Base-by-base conservation (phyloP, 2,797 vertebrate genomes). In the Pseudomugil gertrudae region DNA sequence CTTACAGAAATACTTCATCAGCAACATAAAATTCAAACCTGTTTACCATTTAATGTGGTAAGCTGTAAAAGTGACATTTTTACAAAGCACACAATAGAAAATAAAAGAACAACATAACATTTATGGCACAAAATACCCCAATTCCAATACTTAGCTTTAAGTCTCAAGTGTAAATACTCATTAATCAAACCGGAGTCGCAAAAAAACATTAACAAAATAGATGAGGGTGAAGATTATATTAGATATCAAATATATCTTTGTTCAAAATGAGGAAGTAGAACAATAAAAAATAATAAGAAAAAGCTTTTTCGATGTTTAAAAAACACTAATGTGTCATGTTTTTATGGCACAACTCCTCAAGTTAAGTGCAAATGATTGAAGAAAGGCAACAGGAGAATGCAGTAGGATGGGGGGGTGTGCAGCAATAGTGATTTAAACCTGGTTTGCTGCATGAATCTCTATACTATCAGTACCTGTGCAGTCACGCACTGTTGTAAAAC, bases 281-380 rank as follows among this genome's bases (percentile, higher is more conserved):
- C 19, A 27, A 47, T 55, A 66, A 83, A 72, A 76, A 70, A 40
- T 56, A 57, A 43, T 0, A 13, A 35, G 3, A n/a, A n/a, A n/a
- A 7, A 6, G 1, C 21, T 1, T 56, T 47, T 3, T 24, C 36
- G 3, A 24, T 51, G 5, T 79, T 67, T 56, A 51, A 19, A 82
- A 78, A 61, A 74, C 61, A 63, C 53, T 10, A 45, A 32, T 30
- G 53, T 70, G 52, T 62, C 15, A 23, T 29, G 5, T 74, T 59
- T 47, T 51, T 52, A 80, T 71, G 78, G 70, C 58, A 80, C 57
- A 19, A 29, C 74, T 71, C 53, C 61, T 79, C 57, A 78, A 83
- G 81, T 87, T 65, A 72, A 84, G 85, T 87, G 85, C 80, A 89
- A 92, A 85, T 60, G 15, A 84, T 80, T 52, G 66, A 60, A 78